A percentile compares a stretch with the other conserved stretches of the same genome.
Conservation (phyloP, 1,140 invertebrate species). For the Nephila pilipes region DNA sequence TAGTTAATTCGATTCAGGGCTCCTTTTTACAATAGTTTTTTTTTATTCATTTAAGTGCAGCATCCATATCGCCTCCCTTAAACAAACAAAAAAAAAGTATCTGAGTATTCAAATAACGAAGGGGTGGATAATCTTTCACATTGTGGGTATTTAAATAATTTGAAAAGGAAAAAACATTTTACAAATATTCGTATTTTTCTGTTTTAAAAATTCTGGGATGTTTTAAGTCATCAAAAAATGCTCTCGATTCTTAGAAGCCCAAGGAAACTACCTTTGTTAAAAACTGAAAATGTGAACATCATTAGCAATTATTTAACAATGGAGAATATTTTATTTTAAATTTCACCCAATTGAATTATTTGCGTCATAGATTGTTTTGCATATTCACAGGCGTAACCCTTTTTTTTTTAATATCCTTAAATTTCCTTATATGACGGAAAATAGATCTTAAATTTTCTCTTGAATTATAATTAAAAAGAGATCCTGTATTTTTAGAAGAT, state of each 20-base stretch:
- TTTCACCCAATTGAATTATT: not conserved
- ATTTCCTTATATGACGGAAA: not conserved
- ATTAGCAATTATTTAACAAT: not conserved
- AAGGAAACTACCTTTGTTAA: not conserved
- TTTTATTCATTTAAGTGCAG: not conserved
- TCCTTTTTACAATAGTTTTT: not conserved
- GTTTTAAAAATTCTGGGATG: not conserved
- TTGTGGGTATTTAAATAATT: conserved; percentile 1
- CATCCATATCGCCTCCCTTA: not conserved
- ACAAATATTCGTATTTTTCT: not conserved
- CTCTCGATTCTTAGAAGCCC: not conserved
- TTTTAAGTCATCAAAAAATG: not conserved
- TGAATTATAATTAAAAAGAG: too few species aligned
- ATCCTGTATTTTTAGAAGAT: too few species aligned
- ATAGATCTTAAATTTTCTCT: not conserved
- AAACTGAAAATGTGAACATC: not conserved
- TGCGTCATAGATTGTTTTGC: not conserved
- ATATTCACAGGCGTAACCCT: not conserved
- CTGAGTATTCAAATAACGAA: not conserved
- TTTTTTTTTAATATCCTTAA: not conserved
- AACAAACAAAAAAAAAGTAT: not conserved
- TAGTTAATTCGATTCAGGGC: conserved; percentile 3
- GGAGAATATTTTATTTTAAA: not conserved
- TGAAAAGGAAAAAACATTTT: not conserved
- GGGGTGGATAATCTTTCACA: not conserved